Conservation (phyloP, 2,888 invertebrate species). For the Scrobipalpa costella region DNA sequence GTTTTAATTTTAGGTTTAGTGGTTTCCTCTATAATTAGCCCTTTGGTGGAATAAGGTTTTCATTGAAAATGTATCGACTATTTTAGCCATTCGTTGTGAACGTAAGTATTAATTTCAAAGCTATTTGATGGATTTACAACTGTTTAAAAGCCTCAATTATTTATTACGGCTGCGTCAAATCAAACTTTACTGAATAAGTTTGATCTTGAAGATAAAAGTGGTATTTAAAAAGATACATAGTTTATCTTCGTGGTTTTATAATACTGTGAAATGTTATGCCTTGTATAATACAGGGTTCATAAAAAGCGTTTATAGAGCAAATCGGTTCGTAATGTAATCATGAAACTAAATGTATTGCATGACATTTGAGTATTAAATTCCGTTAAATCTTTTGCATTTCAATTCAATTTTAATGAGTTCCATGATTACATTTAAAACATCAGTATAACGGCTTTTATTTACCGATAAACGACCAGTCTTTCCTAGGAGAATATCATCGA, state of each 20-base stretch:
- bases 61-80: not conserved
- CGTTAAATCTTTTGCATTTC: not conserved
- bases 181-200: too few relatives aligned
- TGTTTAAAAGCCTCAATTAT: not conserved
- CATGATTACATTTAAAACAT: not conserved
- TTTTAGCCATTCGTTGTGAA: not conserved
- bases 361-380: too few relatives aligned
- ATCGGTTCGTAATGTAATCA: not conserved
- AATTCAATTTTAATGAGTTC: not conserved
- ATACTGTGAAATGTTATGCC: constrained; percentile 1
- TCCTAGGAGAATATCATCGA: not conserved
- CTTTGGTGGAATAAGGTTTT: not conserved
- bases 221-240: too few relatives aligned
- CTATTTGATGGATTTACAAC: not conserved
- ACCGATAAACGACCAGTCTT: not conserved
- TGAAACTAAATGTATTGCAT: not conserved
- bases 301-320: not conserved
- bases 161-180: not conserved
- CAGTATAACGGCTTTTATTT: not conserved
- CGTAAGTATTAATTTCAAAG: not conserved
- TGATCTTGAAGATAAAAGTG: too few relatives aligned
- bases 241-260: too few relatives aligned
- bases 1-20: too few relatives aligned
- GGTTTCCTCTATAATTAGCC: too few relatives aligned
- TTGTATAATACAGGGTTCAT: not conserved